These are phyloP conservation scores for Poicephalus gulielmi DNA, from an alignment of 2,113 vertebrate species.

Conservation along the genomic window DNA sequence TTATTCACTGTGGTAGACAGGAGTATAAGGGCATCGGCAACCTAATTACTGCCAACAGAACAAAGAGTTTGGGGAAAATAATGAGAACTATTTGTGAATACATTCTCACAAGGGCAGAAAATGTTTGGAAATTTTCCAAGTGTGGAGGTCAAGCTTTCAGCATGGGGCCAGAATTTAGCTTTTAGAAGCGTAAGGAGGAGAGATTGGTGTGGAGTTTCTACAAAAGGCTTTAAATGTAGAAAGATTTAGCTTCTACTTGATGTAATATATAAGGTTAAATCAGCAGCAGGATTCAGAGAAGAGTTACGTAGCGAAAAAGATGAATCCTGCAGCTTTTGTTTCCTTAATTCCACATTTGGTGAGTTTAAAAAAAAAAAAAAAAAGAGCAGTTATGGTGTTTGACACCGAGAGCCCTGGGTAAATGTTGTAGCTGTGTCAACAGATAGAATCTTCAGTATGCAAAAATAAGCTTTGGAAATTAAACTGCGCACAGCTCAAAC, in stretches of 20 bases:
- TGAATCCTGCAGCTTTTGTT: neutral
- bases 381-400: neutral
- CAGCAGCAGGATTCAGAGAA: neutral
- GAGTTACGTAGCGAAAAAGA: neutral
- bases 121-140: neutral
- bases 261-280: neutral
- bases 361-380: neutral
- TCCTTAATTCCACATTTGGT: neutral
- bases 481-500: neutral
- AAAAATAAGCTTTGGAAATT: slow-evolving; percentile 3
- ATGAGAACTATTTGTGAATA: neutral
- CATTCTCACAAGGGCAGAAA: neutral
- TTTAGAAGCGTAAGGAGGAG: neutral
- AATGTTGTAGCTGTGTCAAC: neutral
- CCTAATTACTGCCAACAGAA: neutral
- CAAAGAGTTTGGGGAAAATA: neutral
- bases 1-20: neutral
- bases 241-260: neutral
- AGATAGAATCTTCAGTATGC: neutral
- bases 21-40: neutral
- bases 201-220: neutral
- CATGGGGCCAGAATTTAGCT: neutral
- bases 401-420: neutral
- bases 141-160: neutral
- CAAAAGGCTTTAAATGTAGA: neutral